phyloP scores from a whole-genome alignment of 2,113 vertebrate genomes.

The Pachycephala philippinensis region DNA sequence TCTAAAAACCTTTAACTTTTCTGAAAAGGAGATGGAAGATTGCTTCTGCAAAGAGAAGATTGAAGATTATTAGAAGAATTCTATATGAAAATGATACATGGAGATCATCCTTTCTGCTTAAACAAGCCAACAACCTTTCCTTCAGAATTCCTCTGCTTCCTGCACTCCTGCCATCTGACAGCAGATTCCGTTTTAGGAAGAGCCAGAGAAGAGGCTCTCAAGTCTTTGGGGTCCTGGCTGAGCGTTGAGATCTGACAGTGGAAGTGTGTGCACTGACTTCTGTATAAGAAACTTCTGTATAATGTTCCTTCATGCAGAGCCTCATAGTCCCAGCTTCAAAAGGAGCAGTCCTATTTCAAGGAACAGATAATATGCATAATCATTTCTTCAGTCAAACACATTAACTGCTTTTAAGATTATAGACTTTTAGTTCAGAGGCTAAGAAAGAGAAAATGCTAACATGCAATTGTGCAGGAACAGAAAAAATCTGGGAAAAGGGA shows the following conservation, averaged over 20 bases:
- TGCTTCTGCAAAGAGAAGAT: not conserved
- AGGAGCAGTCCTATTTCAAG: not conserved
- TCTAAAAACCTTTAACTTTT: not conserved
- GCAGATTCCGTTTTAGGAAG: not conserved
- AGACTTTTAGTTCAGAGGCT: not conserved
- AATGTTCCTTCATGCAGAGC: not conserved
- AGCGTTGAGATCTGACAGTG: accelerated
- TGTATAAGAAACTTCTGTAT: not conserved
- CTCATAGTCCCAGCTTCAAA: not conserved
- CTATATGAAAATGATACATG: not conserved
- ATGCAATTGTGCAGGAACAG: not conserved
- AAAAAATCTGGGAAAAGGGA: not conserved
- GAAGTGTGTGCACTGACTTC: not conserved
- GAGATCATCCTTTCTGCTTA: not conserved
- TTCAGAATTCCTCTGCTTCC: not conserved
- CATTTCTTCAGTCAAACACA: not conserved
- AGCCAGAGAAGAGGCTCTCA: not conserved
- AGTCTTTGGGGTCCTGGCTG: not conserved
- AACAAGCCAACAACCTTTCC: not conserved
- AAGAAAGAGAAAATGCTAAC: not conserved
- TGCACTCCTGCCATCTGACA: not conserved
- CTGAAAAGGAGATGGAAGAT: not conserved
- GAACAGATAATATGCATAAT: not conserved
- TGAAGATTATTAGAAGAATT: not conserved
- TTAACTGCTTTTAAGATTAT: not conserved